phyloP scores from a whole-genome alignment of 2,797 vertebrate genomes.

The Lagorchestes hirsutus region DNA sequence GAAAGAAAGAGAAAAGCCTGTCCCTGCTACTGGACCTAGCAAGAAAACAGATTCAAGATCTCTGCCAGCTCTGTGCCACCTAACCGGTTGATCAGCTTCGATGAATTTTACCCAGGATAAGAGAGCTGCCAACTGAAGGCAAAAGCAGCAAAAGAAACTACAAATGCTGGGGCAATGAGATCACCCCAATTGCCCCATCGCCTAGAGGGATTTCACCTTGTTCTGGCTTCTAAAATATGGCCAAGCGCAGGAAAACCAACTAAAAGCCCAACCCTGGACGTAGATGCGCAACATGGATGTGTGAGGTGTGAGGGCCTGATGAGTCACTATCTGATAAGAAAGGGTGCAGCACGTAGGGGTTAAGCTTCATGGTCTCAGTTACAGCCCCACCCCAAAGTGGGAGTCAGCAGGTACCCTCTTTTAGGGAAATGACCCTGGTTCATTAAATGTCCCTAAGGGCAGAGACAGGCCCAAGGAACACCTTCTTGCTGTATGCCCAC shows the following conservation, averaged over 20 bases:
- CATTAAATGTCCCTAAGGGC: constrained; percentile 19
- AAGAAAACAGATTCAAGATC: not conserved
- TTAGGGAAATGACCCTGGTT: not conserved
- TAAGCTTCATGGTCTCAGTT: not conserved
- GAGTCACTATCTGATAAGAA: not conserved
- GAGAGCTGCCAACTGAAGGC: constrained; percentile 25
- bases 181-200: constrained; percentile 31
- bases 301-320: not conserved
- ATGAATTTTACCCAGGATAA: constrained; percentile 45
- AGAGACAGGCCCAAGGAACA: constrained; percentile 50
- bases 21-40: not conserved
- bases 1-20: too few species aligned
- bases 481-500: constrained; percentile 37
- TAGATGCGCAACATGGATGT: not conserved
- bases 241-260: not conserved
- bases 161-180: constrained; percentile 24
- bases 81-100: constrained; percentile 64
- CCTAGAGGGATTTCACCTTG: not conserved
- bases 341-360: not conserved
- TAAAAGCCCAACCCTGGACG: not conserved
- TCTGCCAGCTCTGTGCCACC: constrained; percentile 17
- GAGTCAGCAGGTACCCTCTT: constrained; percentile 34
- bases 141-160: constrained; percentile 57
- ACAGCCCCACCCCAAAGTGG: constrained; percentile 28
- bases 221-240: not conserved